A percentile compares a stretch with the other conserved stretches of the same genome.
Conservation (phyloP, 1,140 invertebrate genomes). For the Heliconius hermathena region DNA sequence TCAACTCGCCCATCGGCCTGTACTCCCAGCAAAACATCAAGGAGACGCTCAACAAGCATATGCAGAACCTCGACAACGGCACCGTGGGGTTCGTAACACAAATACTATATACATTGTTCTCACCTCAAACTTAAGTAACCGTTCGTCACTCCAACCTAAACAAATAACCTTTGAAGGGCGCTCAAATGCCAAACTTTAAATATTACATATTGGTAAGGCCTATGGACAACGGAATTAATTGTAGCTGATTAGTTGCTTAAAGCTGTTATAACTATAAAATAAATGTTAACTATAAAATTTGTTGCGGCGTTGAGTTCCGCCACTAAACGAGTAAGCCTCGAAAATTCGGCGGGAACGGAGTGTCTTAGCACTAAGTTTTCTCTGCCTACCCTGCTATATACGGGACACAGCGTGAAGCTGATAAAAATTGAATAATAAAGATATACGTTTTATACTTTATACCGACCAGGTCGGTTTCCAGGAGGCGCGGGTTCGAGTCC, state of each 20-base stretch:
- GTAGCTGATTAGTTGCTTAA: background rate
- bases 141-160: constrained; percentile 32
- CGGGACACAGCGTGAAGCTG: too few species aligned
- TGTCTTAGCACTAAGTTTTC: too few species aligned
- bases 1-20: constrained; percentile 93
- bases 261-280: background rate
- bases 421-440: too few species aligned
- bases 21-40: constrained; percentile 92
- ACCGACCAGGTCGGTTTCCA: too few species aligned
- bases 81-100: constrained; percentile 85
- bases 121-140: constrained; percentile 33
- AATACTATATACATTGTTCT: constrained; percentile 35
- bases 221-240: background rate
- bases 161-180: constrained; percentile 33
- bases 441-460: too few species aligned
- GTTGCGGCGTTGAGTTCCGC: too few species aligned
- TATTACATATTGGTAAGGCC: constrained; percentile 20
- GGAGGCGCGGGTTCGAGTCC: too few species aligned
- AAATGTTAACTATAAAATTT: too few species aligned
- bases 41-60: constrained; percentile 89
- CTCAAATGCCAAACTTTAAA: constrained; percentile 35
- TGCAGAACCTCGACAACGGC: constrained; percentile 88
- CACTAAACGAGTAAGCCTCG: too few species aligned
- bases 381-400: too few species aligned
- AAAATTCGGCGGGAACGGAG: too few species aligned